Evolutionary conservation across 92 coral and sea anemone genomes (phyloP).

Genomic region (Porites lobata): DNA sequence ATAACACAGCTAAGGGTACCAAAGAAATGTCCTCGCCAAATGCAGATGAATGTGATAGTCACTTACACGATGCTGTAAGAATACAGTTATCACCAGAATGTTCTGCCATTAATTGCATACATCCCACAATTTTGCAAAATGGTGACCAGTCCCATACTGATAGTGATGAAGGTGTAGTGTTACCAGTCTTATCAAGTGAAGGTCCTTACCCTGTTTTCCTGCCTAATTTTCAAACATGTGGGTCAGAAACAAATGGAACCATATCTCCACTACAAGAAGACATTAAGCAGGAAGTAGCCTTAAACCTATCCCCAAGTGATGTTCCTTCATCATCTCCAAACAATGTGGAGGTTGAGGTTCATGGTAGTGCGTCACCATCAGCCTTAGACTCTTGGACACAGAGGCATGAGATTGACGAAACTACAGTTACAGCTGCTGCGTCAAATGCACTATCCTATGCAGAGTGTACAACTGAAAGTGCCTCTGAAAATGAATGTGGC

Average conservation of each 20-base stretch:
- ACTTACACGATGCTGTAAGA: background rate
- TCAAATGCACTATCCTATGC: background rate
- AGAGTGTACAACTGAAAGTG: background rate
- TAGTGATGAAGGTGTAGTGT: background rate
- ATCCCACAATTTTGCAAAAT: background rate
- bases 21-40: constrained; percentile 9
- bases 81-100: background rate
- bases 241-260: constrained; percentile 11
- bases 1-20: constrained; percentile 23
- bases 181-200: constrained; percentile 13
- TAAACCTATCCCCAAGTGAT: constrained; percentile 3
- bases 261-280: constrained; percentile 2
- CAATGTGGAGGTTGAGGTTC: constrained; percentile 27
- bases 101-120: background rate
- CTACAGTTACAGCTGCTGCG: background rate
- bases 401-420: background rate
- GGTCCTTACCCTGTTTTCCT: constrained; percentile 52
- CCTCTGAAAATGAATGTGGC: background rate
- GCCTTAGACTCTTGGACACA: constrained; percentile 16
- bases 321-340: constrained; percentile 3
- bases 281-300: constrained; percentile 18
- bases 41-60: background rate
- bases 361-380: constrained; percentile 8
- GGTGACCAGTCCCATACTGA: background rate
- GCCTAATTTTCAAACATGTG: constrained; percentile 2